These are phyloP conservation scores for Calyptommatus sinebrachiatus DNA, from an alignment of 2,113 vertebrate genomes.

Conservation along the genomic window DNA sequence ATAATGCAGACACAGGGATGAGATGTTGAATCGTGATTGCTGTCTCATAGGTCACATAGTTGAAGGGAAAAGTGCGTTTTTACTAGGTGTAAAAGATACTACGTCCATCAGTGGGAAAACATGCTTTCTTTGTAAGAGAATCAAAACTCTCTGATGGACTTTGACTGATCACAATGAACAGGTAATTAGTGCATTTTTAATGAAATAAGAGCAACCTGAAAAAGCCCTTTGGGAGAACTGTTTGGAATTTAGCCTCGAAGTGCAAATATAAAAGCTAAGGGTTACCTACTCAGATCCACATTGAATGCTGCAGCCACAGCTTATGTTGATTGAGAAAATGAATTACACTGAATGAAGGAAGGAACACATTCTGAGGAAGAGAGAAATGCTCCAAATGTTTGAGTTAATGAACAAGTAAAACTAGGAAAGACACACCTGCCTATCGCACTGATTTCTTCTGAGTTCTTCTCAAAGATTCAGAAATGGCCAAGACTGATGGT, in stretches of 20 bases:
- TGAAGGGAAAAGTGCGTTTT: not conserved
- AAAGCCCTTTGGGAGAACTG: not conserved
- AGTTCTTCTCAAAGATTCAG: not conserved
- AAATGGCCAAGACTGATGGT: not conserved
- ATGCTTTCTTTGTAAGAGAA: not conserved
- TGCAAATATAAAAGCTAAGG: not conserved
- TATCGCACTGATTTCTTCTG: not conserved
- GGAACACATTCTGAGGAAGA: not conserved
- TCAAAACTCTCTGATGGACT: not conserved
- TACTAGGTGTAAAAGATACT: not conserved
- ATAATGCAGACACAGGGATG: not conserved
- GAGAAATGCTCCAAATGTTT: not conserved
- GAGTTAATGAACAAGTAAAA: not conserved
- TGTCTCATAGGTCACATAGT: not conserved
- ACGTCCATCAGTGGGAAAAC: not conserved
- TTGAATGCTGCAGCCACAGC: not conserved
- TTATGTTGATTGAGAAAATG: not conserved
- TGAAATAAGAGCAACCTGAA: not conserved
- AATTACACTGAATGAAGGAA: not conserved
- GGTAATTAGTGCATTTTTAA: not conserved
- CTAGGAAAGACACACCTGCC: not conserved
- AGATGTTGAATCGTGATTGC: not conserved
- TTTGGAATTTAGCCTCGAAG: conserved; percentile 6
- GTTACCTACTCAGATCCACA: not conserved
- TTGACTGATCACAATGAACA: not conserved